Evolutionary conservation across 2,113 vertebrate genomes (phyloP), one percentile per base, ranked within the genome.

Genomic region (Abramis brama): DNA sequence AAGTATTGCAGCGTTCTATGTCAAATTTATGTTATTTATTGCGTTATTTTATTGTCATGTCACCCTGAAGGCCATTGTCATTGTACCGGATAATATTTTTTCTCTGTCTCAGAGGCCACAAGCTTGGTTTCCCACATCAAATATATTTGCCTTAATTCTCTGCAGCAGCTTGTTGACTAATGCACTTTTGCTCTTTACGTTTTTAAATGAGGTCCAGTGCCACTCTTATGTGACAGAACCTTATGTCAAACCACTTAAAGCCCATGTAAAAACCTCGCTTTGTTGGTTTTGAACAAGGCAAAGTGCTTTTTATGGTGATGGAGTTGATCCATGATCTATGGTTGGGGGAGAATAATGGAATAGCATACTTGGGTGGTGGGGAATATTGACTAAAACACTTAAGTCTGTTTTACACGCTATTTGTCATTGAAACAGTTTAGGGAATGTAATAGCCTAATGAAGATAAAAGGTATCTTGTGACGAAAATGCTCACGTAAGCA

Each of bases 401-500:
- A 39, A 55, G 7, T 39, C n/a, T 57, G 21, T 39, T 73, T 73
- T 43, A 55, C 13, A 19, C 50, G 13, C 30, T 6, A 68, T 68
- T 82, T 71, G 45, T 83, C 33, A 59, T 73, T 19, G 19, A 17
- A 43, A 60, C 36, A 47, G 43, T 30, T 81, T 71, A 23, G 43
- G 66, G 66, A 59, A 19, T 73, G 23, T 39, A 33, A 33, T 4
- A 33, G 33, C 30, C 33, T 70, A 55, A 83, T 43, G 30, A 73
- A 39, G 81, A 82, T 82, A 52, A 70, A 82, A 30, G 43, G 45
- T 27, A 59, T 73, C 81, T 73, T 59, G 15, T 43, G 81, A 73
- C 13, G 33, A 59, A 36, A 15, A 19, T 45, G 30, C 21, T 15
- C 64, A 82, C 19, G 50, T 43, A 73, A 52, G 33, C 21, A 36